phyloP scores from a whole-genome alignment of 2,797 vertebrate genomes.

The Sebastes steindachneri region DNA sequence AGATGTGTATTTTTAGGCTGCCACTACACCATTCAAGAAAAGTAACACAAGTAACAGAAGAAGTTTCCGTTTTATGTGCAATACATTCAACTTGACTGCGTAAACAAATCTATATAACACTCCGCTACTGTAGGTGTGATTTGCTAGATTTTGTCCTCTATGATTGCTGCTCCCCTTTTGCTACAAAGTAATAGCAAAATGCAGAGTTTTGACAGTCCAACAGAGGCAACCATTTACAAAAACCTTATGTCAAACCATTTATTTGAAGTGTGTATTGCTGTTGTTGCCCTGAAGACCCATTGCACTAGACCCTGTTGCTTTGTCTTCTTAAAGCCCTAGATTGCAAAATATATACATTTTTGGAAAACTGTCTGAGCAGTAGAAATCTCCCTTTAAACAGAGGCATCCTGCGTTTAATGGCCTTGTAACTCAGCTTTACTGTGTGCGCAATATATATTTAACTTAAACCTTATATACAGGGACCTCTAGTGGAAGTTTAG shows the following conservation, averaged over 20 bases:
- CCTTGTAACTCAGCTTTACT: neutral
- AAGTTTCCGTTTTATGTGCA: neutral
- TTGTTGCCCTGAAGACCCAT: neutral
- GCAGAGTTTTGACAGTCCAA: neutral
- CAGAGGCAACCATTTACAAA: neutral
- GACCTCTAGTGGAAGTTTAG: constrained; percentile 25
- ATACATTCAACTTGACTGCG: neutral
- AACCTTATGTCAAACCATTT: neutral
- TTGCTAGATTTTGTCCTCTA: neutral
- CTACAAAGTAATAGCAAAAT: neutral
- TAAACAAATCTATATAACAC: neutral
- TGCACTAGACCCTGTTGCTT: neutral
- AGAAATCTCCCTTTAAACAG: neutral
- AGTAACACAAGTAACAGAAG: neutral
- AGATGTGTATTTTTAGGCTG: neutral
- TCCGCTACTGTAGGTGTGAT: neutral
- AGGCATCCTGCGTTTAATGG: neutral
- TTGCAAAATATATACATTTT: neutral
- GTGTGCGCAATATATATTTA: neutral
- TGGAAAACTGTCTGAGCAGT: neutral
- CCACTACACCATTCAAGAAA: neutral
- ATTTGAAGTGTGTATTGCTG: neutral
- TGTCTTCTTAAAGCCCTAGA: neutral
- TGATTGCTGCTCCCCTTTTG: neutral
- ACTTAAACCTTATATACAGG: neutral